These are phyloP conservation scores for Lophius americanus DNA, from an alignment of 2,797 vertebrate genomes.

Conservation along the genomic window DNA sequence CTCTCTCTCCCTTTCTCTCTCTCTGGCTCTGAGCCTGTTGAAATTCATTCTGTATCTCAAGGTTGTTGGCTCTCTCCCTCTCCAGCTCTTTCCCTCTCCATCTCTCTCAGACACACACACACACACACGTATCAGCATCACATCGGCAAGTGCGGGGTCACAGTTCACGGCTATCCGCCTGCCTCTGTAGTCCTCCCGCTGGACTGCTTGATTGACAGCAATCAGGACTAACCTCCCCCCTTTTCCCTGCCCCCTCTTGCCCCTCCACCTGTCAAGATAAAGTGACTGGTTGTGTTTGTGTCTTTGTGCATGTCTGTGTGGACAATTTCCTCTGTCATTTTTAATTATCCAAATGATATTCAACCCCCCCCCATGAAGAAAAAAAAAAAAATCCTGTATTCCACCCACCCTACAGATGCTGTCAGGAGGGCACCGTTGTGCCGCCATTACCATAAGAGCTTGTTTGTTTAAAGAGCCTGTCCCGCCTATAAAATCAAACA, in stretches of 20 bases:
- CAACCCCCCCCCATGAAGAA: slow-evolving; percentile 59
- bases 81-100: not conserved
- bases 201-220: slow-evolving; percentile 98
- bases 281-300: slow-evolving; percentile 33
- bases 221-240: slow-evolving; percentile 83
- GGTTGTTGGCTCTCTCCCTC: slow-evolving; percentile 92
- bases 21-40: slow-evolving; percentile 81
- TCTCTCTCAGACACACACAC: slow-evolving; percentile 39
- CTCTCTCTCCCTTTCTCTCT: not conserved
- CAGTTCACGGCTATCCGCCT: slow-evolving; percentile 88
- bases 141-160: slow-evolving; percentile 82
- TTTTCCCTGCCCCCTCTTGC: not conserved
- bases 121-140: slow-evolving; percentile 77
- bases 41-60: slow-evolving; percentile 96
- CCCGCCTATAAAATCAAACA: slow-evolving; percentile 96
- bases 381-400: slow-evolving; percentile 38
- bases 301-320: slow-evolving; percentile 30
- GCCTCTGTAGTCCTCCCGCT: slow-evolving; percentile 89
- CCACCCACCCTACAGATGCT: slow-evolving; percentile 76
- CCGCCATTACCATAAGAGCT: slow-evolving; percentile 93
- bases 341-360: slow-evolving; percentile 99
- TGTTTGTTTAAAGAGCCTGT: slow-evolving; percentile 95
- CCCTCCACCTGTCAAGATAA: slow-evolving; percentile 58
- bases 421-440: slow-evolving; percentile 84
- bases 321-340: slow-evolving; percentile 96